These are phyloP conservation scores for Odontophorus gujanensis DNA, from an alignment of 2,113 vertebrate genomes.

Conservation along the genomic window DNA sequence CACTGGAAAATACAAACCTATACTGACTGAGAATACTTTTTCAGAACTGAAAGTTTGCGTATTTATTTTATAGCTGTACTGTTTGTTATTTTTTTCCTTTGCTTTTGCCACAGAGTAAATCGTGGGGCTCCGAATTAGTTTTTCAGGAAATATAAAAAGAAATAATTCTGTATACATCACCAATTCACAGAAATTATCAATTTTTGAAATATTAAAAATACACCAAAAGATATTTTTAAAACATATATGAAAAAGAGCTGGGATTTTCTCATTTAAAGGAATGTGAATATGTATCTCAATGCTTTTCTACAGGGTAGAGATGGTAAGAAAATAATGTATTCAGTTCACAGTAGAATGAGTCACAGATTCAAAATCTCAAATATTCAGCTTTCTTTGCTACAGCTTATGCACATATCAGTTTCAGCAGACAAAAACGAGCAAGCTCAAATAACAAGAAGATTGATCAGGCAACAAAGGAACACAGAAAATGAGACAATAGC, in stretches of 20 bases:
- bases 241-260: neutral
- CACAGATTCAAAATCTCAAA: conserved; percentile 63
- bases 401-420: conserved; percentile 50
- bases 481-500: conserved; percentile 50
- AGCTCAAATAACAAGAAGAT: conserved; percentile 65
- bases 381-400: conserved; percentile 62
- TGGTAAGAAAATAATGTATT: conserved; percentile 60
- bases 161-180: neutral
- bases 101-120: neutral
- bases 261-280: neutral
- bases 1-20: neutral
- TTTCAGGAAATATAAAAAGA: neutral
- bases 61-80: neutral
- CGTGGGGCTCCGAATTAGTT: neutral
- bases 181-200: conserved; percentile 9
- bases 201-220: conserved; percentile 6
- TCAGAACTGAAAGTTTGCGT: neutral
- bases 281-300: neutral
- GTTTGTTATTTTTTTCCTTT: neutral
- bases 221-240: neutral
- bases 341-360: conserved; percentile 72
- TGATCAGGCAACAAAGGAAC: conserved; percentile 53
- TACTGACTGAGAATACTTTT: neutral
- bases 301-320: conserved; percentile 41
- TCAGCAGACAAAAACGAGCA: conserved; percentile 52